Evolutionary conservation across 2,113 vertebrate species (phyloP).

Genomic region (Istiophorus platypterus): DNA sequence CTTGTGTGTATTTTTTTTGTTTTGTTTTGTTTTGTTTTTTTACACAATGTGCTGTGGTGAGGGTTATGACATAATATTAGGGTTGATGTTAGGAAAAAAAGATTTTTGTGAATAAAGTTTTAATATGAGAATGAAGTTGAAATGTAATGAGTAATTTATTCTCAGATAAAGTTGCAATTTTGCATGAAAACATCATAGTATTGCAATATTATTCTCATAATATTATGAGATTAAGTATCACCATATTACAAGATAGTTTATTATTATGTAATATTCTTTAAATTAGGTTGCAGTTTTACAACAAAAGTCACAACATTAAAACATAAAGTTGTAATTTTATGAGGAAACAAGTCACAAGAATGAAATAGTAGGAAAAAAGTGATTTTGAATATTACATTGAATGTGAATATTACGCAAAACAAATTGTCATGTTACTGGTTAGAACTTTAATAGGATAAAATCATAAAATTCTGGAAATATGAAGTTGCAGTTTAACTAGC

Average conservation of each 20-base stretch:
- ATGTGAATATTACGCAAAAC: background rate
- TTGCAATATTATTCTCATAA: background rate
- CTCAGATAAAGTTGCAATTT: background rate
- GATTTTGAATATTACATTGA: background rate
- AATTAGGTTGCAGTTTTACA: background rate
- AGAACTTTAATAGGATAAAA: too few relatives aligned
- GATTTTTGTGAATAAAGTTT: constrained; percentile 4
- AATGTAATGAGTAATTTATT: background rate
- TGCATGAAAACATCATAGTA: background rate
- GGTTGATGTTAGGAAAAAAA: background rate
- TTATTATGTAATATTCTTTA: too few relatives aligned
- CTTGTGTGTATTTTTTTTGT: background rate
- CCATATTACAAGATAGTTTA: too few relatives aligned
- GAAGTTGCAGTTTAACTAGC: too few relatives aligned
- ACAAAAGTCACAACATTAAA: too few relatives aligned
- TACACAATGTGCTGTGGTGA: constrained; percentile 1
- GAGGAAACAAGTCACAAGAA: background rate
- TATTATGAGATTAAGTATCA: background rate
- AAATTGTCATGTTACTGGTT: too few relatives aligned
- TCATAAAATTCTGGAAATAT: too few relatives aligned
- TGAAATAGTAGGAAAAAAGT: background rate
- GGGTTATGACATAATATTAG: background rate
- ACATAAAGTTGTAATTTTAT: background rate
- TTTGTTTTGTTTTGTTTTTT: too few relatives aligned
- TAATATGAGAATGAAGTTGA: background rate